These are phyloP conservation scores for Neomicropteryx cornuta DNA, from an alignment of 1,140 invertebrate species.

Conservation along the genomic window DNA sequence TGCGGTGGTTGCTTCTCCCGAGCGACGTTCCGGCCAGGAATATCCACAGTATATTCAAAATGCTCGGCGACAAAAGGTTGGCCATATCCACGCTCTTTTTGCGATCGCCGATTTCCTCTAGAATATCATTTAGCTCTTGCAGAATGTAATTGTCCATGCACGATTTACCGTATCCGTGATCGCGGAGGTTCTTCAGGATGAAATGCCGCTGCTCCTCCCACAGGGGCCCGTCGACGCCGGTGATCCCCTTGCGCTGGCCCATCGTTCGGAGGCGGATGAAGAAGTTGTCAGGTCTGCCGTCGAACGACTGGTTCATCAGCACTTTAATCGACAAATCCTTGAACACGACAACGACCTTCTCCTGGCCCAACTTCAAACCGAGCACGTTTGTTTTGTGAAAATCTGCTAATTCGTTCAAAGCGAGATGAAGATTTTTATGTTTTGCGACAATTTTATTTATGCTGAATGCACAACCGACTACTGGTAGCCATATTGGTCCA, in stretches of 20 bases:
- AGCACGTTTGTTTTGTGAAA: constrained; percentile 45
- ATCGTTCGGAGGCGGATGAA: constrained; percentile 51
- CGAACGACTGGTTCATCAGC: constrained; percentile 45
- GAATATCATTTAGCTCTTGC: constrained; percentile 41
- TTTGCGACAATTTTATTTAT: constrained; percentile 35
- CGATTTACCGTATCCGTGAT: constrained; percentile 56
- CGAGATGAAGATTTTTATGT: constrained; percentile 42
- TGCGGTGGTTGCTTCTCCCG: constrained; percentile 29
- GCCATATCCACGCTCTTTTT: constrained; percentile 19
- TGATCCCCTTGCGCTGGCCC: constrained; percentile 55
- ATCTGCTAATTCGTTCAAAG: constrained; percentile 39
- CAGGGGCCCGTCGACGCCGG: constrained; percentile 53
- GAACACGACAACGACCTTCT: constrained; percentile 42
- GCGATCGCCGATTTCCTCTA: constrained; percentile 29
- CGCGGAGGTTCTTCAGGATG: constrained; percentile 47
- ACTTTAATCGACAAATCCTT: constrained; percentile 41
- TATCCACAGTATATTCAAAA: constrained; percentile 59
- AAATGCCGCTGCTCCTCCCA: constrained; percentile 63
- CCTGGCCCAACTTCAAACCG: constrained; percentile 45
- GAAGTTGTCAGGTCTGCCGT: constrained; percentile 53
- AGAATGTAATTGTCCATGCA: constrained; percentile 54
- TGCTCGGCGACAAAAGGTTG: constrained; percentile 36
- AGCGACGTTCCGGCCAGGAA: constrained; percentile 46
- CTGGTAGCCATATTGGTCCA: constrained; percentile 51
- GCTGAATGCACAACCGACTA: constrained; percentile 44